Percentiles rank a stretch among this genome's conserved stretches.
Conservation (phyloP, 1,140 invertebrate genomes). For the Drosophila fuyamai region DNA sequence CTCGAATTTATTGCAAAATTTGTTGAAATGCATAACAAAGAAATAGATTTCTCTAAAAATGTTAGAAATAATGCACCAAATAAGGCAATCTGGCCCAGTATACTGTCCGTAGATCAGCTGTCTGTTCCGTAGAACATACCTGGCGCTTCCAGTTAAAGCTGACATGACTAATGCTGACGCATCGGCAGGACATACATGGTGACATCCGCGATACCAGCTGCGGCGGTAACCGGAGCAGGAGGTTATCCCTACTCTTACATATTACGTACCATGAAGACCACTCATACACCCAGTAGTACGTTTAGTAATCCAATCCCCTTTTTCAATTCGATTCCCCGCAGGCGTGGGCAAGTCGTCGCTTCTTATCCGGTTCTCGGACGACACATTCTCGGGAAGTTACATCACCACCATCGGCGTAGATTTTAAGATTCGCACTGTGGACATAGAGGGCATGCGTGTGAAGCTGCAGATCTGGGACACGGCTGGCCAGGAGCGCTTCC, state of each 20-base stretch:
- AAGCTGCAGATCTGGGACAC: constrained; percentile 99
- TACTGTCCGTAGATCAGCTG: no score
- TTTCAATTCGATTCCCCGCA: constrained; percentile 85
- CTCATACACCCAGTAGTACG: neutral
- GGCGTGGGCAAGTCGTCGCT: constrained; percentile 99
- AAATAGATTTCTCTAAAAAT: no score
- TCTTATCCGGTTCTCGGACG: constrained; percentile 98
- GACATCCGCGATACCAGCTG: constrained; percentile 2
- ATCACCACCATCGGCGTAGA: constrained; percentile 99
- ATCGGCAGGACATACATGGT: constrained; percentile 20
- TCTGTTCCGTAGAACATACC: no score
- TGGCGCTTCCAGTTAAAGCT: constrained; percentile 2
- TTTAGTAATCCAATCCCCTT: constrained; percentile 2
- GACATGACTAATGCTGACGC: constrained; percentile 29
- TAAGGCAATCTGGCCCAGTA: no score
- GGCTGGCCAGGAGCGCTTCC: constrained; percentile 94
- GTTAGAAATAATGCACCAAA: no score
- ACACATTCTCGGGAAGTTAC: constrained; percentile 99
- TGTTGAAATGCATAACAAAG: no score
- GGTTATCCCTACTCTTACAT: neutral
- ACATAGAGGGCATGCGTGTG: constrained; percentile 96
- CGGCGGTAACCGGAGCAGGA: neutral
- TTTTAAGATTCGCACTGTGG: constrained; percentile 99
- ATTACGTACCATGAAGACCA: no score
- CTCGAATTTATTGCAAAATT: no score